Percentiles rank a stretch among this genome's conserved stretches.
These are phyloP conservation scores for Daktulosphaira vitifoliae DNA, from an alignment of 1,140 invertebrate genomes.

Conservation along the genomic window DNA sequence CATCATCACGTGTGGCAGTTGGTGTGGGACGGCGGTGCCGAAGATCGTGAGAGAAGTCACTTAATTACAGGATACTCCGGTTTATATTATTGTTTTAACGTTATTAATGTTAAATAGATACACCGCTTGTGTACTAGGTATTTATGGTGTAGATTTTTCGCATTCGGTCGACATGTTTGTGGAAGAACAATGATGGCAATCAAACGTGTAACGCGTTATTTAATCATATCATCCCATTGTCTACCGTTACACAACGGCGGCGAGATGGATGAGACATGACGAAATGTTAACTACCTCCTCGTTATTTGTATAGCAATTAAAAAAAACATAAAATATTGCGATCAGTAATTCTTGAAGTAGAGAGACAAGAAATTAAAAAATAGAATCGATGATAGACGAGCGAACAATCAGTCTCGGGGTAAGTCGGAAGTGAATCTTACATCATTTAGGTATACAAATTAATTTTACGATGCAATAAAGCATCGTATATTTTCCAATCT, in stretches of 20 bases:
- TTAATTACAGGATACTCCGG: slow-evolving; percentile 11
- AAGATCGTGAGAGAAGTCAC: neutral
- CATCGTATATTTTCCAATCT: too few species aligned
- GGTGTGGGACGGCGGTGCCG: neutral
- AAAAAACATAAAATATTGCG: too few species aligned
- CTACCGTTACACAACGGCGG: neutral
- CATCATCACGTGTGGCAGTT: too few species aligned
- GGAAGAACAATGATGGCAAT: slow-evolving; percentile 1
- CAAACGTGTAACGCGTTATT: slow-evolving; percentile 11
- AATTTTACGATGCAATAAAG: too few species aligned
- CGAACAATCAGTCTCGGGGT: too few species aligned
- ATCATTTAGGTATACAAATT: too few species aligned
- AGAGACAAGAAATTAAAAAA: too few species aligned
- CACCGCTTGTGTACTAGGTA: too few species aligned
- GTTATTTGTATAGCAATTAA: neutral
- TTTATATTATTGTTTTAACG: slow-evolving; percentile 11
- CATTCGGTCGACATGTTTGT: neutral
- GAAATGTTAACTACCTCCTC: neutral
- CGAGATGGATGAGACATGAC: neutral
- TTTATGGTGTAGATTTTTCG: neutral
- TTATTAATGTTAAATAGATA: too few species aligned
- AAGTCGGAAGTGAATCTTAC: too few species aligned
- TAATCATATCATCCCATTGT: slow-evolving; percentile 5
- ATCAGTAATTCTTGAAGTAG: too few species aligned
- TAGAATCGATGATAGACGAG: too few species aligned